Conservation (phyloP, 2,797 vertebrate genomes). For the Xenops minutus region DNA sequence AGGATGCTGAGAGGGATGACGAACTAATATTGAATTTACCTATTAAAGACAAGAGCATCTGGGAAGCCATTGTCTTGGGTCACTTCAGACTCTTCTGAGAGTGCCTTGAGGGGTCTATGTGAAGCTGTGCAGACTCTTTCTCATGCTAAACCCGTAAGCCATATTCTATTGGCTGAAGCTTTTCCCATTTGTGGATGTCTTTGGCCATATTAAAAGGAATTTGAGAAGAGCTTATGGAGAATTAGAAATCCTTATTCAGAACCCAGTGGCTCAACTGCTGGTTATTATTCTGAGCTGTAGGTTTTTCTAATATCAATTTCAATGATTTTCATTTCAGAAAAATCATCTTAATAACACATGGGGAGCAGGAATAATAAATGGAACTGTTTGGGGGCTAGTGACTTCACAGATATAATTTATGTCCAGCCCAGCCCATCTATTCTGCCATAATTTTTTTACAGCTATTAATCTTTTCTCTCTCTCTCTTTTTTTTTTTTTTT, state of each 20-base stretch:
- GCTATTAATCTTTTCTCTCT: not conserved
- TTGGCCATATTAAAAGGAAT: slow-evolving; percentile 21
- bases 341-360: not conserved
- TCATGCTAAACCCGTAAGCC: not conserved
- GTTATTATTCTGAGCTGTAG: not conserved
- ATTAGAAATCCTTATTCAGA: slow-evolving; percentile 15
- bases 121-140: not conserved
- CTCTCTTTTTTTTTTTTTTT: not conserved
- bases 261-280: not conserved
- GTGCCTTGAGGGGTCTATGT: not conserved
- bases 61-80: not conserved
- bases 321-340: slow-evolving; percentile 30
- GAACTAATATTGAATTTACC: not conserved
- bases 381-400: not conserved
- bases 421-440: not conserved
- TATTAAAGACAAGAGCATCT: not conserved
- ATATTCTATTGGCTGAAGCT: not conserved
- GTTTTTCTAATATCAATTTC: not conserved
- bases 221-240: slow-evolving; percentile 25
- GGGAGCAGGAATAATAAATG: not conserved
- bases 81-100: not conserved
- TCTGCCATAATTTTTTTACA: not conserved
- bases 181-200: slow-evolving; percentile 21
- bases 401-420: not conserved
- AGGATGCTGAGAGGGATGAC: not conserved